Base-by-base conservation (phyloP, 2,113 vertebrate genomes). In the Sorex araneus region DNA sequence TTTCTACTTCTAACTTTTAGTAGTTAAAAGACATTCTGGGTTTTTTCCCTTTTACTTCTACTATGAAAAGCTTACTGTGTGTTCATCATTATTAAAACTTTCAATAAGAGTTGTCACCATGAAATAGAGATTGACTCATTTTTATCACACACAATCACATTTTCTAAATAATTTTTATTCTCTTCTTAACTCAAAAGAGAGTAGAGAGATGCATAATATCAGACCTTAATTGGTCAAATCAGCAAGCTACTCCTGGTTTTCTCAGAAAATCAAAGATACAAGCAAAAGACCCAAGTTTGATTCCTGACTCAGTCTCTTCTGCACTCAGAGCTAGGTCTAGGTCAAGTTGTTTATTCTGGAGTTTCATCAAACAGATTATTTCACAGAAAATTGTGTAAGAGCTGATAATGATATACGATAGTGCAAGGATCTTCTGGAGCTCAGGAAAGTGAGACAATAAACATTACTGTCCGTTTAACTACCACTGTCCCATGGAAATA, bases 91-190 rank as follows among this genome's bases (percentile, higher is more conserved):
- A 77, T 50, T 40, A 64, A 77, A 91, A 25, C 0, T 84, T 91
- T 71, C 76, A 43, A 10, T 54, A 40, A 30, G 43, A 47, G 2
- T 23, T 79, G 34, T 76, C 15, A 71, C 74, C 60, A 47, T 89
- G 36, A 92, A 90, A 78, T 82, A 79, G 23, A 93, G 7, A 76
- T 0, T 92, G 60, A 12, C 78, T 90, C 47, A n/a, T 66, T 82
- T 90, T 85, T 84, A 7, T 83, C 78, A 81, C 47, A 82, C 25
- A 84, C 25, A 84, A 80, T 80, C 36, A 75, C 11, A 70, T 69
- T 77, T 92, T 92, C 57, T 63, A 79, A 88, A 7, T 63, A 90
- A 19, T 64, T 87, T 90, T 93, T 10, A 69, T 70, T 77, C n/a
- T n/a, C n/a, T n/a, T n/a, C n/a, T n/a, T 28, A 91, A 30, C 10